Conservation (phyloP, 2,888 invertebrate genomes). For the Eupeodes luniger region DNA sequence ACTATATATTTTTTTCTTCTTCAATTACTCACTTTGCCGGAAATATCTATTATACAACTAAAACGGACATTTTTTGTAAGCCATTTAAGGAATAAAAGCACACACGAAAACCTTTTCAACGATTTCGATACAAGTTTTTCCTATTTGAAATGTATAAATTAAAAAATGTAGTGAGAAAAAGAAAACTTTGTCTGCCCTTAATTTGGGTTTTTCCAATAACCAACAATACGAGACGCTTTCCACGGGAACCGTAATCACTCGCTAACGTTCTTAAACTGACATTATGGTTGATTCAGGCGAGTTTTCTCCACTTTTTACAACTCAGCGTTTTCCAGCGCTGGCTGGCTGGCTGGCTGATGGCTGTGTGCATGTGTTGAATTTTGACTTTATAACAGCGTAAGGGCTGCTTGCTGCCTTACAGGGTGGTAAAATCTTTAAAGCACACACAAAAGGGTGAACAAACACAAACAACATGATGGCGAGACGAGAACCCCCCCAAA, state of each 20-base stretch:
- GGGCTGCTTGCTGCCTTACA: slow-evolving; percentile 43
- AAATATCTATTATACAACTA: slow-evolving; percentile 47
- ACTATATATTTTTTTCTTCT: background rate
- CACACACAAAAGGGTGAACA: slow-evolving; percentile 34
- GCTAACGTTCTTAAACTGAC: slow-evolving; percentile 74
- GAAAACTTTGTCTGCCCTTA: slow-evolving; percentile 58
- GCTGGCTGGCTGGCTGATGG: background rate
- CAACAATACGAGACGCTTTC: slow-evolving; percentile 50
- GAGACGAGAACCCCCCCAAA: slow-evolving; percentile 6
- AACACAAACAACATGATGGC: slow-evolving; percentile 22
- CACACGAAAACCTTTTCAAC: background rate
- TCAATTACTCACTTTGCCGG: slow-evolving; percentile 62
- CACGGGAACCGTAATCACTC: slow-evolving; percentile 73
- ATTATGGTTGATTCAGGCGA: slow-evolving; percentile 63
- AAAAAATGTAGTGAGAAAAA: slow-evolving; percentile 33
- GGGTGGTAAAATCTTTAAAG: slow-evolving; percentile 45
- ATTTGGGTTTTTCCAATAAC: slow-evolving; percentile 68
- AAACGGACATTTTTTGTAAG: slow-evolving; percentile 53
- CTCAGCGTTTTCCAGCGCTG: slow-evolving; percentile 52
- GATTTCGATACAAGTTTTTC: background rate
- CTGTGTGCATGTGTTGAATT: slow-evolving; percentile 55
- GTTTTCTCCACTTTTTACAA: slow-evolving; percentile 64
- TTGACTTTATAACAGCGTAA: slow-evolving; percentile 56
- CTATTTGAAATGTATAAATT: slow-evolving; percentile 18
- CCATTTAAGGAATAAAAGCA: slow-evolving; percentile 3